These are phyloP conservation scores for Pemphigus obesinymphae DNA, from an alignment of 1,140 invertebrate genomes.

Conservation along the genomic window DNA sequence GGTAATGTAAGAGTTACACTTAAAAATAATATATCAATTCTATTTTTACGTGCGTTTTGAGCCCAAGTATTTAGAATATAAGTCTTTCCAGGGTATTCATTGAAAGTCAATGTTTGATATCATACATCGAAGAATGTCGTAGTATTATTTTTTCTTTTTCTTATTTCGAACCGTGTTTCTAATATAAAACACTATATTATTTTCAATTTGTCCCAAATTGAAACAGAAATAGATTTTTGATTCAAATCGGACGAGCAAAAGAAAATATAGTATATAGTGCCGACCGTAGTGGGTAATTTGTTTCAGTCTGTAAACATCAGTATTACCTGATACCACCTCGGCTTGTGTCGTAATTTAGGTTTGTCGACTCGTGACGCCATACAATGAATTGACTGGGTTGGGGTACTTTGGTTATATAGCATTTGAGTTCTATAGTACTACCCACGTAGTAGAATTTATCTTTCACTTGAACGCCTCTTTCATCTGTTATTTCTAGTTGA, in stretches of 20 bases:
- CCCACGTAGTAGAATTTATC: slow-evolving; percentile 84
- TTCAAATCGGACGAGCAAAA: not conserved
- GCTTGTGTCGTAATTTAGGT: slow-evolving; percentile 79
- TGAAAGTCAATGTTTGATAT: too few species aligned
- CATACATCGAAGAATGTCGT: too few species aligned
- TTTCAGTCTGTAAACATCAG: not conserved
- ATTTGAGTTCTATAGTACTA: slow-evolving; percentile 78
- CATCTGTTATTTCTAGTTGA: slow-evolving; percentile 76
- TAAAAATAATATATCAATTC: too few species aligned
- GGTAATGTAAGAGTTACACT: too few species aligned
- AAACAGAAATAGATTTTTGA: not conserved
- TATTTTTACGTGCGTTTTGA: too few species aligned
- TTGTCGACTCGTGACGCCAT: slow-evolving; percentile 71
- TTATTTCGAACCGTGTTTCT: not conserved
- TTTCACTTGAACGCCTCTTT: slow-evolving; percentile 67
- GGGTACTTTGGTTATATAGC: slow-evolving; percentile 74
- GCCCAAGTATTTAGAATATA: too few species aligned
- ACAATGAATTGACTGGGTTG: slow-evolving; percentile 70
- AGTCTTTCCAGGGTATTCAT: too few species aligned
- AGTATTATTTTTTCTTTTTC: too few species aligned
- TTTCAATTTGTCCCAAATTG: not conserved
- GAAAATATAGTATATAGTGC: not conserved
- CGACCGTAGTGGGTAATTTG: not conserved
- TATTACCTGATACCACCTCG: slow-evolving; percentile 75
- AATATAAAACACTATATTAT: too few species aligned